phyloP scores from a whole-genome alignment of 2,797 vertebrate genomes.

The Anas georgica region DNA sequence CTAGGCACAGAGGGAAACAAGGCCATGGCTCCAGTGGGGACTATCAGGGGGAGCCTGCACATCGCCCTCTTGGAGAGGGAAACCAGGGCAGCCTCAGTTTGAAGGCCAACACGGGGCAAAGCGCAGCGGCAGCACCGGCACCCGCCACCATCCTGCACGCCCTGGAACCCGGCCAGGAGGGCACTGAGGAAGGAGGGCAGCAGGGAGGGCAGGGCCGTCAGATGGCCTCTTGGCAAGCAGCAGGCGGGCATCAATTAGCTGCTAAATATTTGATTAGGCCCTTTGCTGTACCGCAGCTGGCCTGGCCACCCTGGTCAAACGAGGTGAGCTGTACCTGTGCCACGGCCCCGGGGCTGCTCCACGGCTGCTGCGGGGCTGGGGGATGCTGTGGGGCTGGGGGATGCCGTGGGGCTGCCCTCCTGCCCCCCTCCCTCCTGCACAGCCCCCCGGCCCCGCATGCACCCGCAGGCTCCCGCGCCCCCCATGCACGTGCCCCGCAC shows the following conservation, averaged over 20 bases:
- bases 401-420: background rate
- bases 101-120: rapidly evolving
- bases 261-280: constrained; percentile 68
- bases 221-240: constrained; percentile 57
- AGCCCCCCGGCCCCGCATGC: background rate
- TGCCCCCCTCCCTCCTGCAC: no score
- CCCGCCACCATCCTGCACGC: rapidly evolving
- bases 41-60: background rate
- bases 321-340: background rate
- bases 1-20: background rate
- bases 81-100: background rate
- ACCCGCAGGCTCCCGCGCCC: rapidly evolving
- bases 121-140: background rate
- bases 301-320: background rate
- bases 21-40: rapidly evolving
- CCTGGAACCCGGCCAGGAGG: background rate
- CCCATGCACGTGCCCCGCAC: rapidly evolving
- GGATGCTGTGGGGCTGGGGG: background rate
- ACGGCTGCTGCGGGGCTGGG: rapidly evolving
- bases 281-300: constrained; percentile 35
- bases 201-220: background rate
- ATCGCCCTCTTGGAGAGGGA: no score
- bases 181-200: background rate
- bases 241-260: constrained; percentile 66
- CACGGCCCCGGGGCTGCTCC: rapidly evolving